Percentiles rank a stretch among this genome's conserved stretches.
These are phyloP conservation scores for Odontamblyopus rebecca DNA, from an alignment of 2,797 vertebrate species.

Conservation along the genomic window DNA sequence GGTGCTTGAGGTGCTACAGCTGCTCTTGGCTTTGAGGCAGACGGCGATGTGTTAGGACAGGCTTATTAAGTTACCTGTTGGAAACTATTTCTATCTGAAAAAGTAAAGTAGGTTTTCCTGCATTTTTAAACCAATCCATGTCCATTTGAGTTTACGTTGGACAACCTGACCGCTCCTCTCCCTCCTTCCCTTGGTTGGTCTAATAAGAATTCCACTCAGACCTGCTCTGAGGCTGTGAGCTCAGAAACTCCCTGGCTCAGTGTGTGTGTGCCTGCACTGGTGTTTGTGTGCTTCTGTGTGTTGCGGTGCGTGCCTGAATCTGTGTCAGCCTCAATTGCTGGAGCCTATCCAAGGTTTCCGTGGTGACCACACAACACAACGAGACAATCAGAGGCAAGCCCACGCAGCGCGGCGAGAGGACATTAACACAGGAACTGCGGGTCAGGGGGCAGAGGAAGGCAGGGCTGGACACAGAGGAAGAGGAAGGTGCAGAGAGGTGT, in stretches of 20 bases:
- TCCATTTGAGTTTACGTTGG: conserved; percentile 11
- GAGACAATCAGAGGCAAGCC: conserved; percentile 85
- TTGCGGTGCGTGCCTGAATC: conserved; percentile 67
- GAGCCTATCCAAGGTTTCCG: conserved; percentile 86
- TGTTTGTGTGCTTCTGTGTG: conserved; percentile 28
- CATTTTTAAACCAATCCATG: conserved; percentile 17
- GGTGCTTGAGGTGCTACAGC: conserved; percentile 44
- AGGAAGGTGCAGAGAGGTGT: conserved; percentile 53
- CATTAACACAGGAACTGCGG: conserved; percentile 80
- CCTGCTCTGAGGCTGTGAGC: conserved; percentile 67
- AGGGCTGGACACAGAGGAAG: conserved; percentile 52
- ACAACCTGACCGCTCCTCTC: conserved; percentile 25
- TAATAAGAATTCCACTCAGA: conserved; percentile 77
- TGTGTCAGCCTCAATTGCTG: conserved; percentile 81
- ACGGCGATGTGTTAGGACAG: conserved; percentile 55
- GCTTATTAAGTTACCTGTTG: conserved; percentile 43
- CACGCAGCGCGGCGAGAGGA: conserved; percentile 82
- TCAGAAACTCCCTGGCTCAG: conserved; percentile 65
- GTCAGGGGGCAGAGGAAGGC: conserved; percentile 74
- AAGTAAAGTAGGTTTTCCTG: conserved; percentile 9
- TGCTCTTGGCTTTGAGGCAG: conserved; percentile 44
- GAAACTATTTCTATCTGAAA: conserved; percentile 3
- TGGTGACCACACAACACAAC: conserved; percentile 86
- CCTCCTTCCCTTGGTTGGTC: conserved; percentile 49
- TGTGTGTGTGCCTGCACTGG: conserved; percentile 39